phyloP scores from a whole-genome alignment of 1,140 invertebrate genomes.

The Drosophila auraria region DNA sequence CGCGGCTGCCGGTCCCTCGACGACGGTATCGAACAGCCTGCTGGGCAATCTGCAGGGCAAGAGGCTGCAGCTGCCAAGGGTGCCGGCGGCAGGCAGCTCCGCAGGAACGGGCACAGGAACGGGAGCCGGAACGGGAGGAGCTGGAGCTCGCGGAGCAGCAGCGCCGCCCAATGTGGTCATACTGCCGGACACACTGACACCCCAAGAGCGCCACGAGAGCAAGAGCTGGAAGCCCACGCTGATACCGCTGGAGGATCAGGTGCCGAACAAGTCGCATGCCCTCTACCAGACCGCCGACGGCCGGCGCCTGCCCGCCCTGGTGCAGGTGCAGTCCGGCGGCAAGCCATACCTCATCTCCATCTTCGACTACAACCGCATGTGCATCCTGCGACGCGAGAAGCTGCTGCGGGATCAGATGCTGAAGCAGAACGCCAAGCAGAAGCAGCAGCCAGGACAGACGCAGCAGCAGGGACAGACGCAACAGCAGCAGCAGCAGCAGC shows the following conservation, averaged over 20 bases:
- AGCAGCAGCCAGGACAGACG: conserved; percentile 41
- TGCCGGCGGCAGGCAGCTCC: too few species aligned
- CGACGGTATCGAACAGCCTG: conserved; percentile 12
- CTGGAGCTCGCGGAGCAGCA: conserved; percentile 30
- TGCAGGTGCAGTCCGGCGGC: conserved; percentile 88
- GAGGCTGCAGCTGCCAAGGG: conserved; percentile 43
- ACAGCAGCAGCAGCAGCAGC: conserved; percentile 21
- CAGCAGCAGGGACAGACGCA: conserved; percentile 48
- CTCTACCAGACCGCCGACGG: conserved; percentile 87
- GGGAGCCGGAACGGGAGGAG: conserved; percentile 64
- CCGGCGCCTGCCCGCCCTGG: conserved; percentile 86
- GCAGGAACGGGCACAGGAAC: conserved; percentile 1
- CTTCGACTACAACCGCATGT: conserved; percentile 90
- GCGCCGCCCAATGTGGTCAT: conserved; percentile 74
- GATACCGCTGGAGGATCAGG: conserved; percentile 87
- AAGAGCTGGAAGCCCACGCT: conserved; percentile 90
- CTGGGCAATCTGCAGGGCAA: conserved; percentile 38
- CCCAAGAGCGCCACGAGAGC: conserved; percentile 80
- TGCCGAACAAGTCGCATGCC: conserved; percentile 85
- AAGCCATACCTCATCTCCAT: conserved; percentile 89
- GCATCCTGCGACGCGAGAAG: conserved; percentile 88
- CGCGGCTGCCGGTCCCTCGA: not conserved
- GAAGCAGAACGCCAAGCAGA: conserved; percentile 74
- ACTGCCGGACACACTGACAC: conserved; percentile 74
- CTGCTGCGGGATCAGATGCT: conserved; percentile 87